Evolutionary conservation across 2,113 vertebrate species (phyloP).

Genomic region (Ranitomeya variabilis): DNA sequence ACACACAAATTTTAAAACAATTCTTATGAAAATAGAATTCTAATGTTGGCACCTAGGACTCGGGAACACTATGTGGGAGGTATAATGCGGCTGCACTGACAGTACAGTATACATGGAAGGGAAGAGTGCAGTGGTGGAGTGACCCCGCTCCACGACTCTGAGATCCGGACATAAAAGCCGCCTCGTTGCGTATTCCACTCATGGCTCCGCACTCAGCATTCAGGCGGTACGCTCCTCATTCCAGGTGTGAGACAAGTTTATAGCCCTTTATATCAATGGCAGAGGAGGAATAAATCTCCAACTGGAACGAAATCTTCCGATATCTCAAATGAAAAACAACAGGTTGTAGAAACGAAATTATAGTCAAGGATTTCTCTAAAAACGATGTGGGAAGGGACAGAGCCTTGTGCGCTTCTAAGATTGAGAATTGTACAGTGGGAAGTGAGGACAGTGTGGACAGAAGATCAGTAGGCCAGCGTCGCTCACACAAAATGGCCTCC

Average conservation of each 20-base stretch:
- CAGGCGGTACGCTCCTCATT: neutral
- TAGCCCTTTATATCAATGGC: slow-evolving; percentile 26
- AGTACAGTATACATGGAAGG: neutral
- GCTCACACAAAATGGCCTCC: neutral
- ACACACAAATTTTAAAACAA: neutral
- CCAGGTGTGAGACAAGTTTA: slow-evolving; percentile 31
- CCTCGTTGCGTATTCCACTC: neutral
- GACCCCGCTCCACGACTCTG: neutral
- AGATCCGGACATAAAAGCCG: neutral
- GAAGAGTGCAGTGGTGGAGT: neutral
- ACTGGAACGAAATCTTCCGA: neutral
- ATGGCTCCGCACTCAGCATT: slow-evolving; percentile 10
- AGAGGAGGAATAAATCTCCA: slow-evolving; percentile 14
- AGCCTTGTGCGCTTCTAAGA: too few relatives aligned
- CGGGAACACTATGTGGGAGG: neutral
- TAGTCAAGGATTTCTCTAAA: neutral
- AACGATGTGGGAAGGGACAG: neutral
- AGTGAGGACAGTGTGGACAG: too few relatives aligned
- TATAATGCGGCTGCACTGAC: neutral
- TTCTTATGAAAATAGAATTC: neutral
- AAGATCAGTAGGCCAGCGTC: neutral
- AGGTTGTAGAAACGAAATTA: neutral
- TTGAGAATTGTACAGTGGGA: neutral
- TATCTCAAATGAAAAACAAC: neutral
- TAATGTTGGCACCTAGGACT: neutral